These are phyloP conservation scores for Elaphurus davidianus DNA, from an alignment of 2,113 vertebrate species.

Conservation along the genomic window DNA sequence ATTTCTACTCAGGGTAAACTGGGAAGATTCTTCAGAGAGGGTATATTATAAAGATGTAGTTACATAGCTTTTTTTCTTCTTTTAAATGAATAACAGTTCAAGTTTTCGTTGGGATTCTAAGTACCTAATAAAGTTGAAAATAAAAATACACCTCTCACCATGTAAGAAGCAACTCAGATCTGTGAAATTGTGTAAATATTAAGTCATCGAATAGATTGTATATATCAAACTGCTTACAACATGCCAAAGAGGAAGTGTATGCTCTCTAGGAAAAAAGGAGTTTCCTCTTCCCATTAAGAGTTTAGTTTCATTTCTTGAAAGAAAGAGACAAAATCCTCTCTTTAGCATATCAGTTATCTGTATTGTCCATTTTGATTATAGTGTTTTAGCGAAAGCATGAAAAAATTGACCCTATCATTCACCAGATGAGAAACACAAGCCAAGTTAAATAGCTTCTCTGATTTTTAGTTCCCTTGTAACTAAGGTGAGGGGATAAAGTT, in stretches of 20 bases:
- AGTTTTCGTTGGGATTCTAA: background rate
- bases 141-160: background rate
- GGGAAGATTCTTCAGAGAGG: background rate
- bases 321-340: background rate
- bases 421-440: background rate
- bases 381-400: background rate
- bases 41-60: background rate
- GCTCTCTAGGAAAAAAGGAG: background rate
- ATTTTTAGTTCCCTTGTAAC: background rate
- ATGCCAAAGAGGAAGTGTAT: background rate
- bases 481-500: background rate
- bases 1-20: background rate
- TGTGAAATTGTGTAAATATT: background rate
- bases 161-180: background rate
- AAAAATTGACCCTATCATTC: background rate
- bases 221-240: background rate
- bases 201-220: background rate
- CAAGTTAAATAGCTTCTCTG: background rate
- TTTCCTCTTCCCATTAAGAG: background rate
- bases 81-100: background rate
- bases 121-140: background rate
- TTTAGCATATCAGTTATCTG: background rate
- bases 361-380: background rate
- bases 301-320: background rate
- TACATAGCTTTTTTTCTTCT: background rate